Evolutionary conservation across 2,888 invertebrate genomes (phyloP).

Genomic region (Elmis aenea): DNA sequence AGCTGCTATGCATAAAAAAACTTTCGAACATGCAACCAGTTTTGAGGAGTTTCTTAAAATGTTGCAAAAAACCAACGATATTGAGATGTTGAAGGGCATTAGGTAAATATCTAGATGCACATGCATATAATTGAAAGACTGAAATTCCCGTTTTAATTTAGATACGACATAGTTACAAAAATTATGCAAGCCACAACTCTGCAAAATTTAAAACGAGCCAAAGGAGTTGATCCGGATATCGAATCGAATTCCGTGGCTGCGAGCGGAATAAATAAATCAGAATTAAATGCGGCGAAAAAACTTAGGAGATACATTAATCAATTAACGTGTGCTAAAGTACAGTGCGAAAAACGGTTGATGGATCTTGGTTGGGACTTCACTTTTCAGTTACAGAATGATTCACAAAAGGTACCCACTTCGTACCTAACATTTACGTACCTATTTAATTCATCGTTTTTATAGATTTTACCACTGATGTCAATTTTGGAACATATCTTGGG

Average conservation of each 20-base stretch:
- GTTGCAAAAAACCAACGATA: conserved; percentile 73
- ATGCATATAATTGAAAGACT: no score
- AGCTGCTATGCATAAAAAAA: conserved; percentile 71
- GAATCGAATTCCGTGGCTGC: conserved; percentile 52
- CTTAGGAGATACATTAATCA: conserved; percentile 80
- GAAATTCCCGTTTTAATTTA: conserved; percentile 43
- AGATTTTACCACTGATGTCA: conserved; percentile 67
- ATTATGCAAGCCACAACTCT: conserved; percentile 91
- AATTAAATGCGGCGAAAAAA: conserved; percentile 74
- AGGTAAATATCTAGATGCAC: no score
- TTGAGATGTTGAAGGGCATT: conserved; percentile 79
- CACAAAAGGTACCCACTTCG: conserved; percentile 14
- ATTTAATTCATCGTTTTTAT: conserved; percentile 26
- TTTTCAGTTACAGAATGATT: conserved; percentile 30
- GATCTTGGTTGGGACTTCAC: conserved; percentile 74
- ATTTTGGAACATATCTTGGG: conserved; percentile 76
- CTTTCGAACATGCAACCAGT: conserved; percentile 82
- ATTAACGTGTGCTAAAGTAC: conserved; percentile 72
- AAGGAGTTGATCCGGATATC: conserved; percentile 68
- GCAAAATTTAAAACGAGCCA: conserved; percentile 82
- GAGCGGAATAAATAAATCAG: conserved; percentile 65
- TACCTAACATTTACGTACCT: conserved; percentile 1
- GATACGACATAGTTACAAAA: conserved; percentile 84
- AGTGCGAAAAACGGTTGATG: conserved; percentile 72
- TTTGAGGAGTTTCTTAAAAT: conserved; percentile 85